Evolutionary conservation across 2,888 invertebrate genomes (phyloP).

Genomic region (Brachypterus glaber): DNA sequence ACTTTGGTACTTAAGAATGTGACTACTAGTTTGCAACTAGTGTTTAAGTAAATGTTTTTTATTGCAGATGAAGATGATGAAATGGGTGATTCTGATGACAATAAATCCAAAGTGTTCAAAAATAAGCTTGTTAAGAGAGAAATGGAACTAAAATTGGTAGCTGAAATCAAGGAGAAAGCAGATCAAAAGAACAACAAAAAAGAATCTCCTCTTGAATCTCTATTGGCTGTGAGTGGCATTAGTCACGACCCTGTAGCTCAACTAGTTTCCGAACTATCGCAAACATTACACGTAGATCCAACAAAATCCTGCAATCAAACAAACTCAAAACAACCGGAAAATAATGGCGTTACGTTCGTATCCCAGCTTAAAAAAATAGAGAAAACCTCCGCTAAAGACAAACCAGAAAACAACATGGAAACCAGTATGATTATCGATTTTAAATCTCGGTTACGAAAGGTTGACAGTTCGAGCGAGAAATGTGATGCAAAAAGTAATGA

Average conservation of each 20-base stretch:
- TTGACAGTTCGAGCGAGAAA: conserved; percentile 49
- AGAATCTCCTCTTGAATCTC: conserved; percentile 43
- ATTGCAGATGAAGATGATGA: conserved; percentile 20
- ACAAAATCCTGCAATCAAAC: conserved; percentile 20
- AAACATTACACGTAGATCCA: conserved; percentile 63
- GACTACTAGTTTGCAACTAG: no score
- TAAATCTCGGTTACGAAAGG: conserved; percentile 74
- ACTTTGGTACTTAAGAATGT: no score
- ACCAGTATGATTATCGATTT: conserved; percentile 67
- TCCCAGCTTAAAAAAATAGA: conserved; percentile 61
- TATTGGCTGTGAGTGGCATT: conserved; percentile 44
- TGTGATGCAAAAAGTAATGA: conserved; percentile 28
- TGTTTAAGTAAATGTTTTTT: no score
- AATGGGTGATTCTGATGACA: conserved; percentile 30
- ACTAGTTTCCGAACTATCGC: conserved; percentile 74
- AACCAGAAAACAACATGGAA: conserved; percentile 47
- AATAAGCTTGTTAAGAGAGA: conserved; percentile 62
- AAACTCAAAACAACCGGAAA: conserved; percentile 29
- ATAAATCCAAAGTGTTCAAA: conserved; percentile 39
- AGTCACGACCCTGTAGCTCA: conserved; percentile 67
- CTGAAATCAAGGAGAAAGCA: conserved; percentile 73
- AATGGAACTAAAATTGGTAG: conserved; percentile 71
- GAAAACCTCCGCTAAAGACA: conserved; percentile 42
- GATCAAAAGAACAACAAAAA: conserved; percentile 52
- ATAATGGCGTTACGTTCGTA: conserved; percentile 45